Percentiles rank a stretch among this genome's conserved stretches.
Evolutionary conservation across 1,140 invertebrate genomes (phyloP).

Genomic region (Neotoxoptera formosana): DNA sequence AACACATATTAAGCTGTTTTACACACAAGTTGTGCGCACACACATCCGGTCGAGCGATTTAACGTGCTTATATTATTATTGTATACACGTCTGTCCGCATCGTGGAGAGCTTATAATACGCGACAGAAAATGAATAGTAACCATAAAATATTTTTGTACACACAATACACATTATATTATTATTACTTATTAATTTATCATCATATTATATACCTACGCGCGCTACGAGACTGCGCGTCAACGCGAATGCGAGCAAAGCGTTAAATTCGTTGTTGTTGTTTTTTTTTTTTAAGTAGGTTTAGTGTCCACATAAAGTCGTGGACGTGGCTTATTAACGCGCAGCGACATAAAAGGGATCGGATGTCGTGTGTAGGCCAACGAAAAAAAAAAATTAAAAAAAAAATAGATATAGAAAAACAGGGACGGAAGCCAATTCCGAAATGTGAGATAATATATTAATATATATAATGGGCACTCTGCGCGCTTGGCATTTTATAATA

Average conservation of each 20-base stretch:
- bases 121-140: not conserved
- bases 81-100: not conserved
- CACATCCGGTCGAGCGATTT: not conserved
- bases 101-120: not conserved
- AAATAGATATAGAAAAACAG: not conserved
- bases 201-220: not conserved
- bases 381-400: too few species aligned
- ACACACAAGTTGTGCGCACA: not conserved
- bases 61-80: not conserved
- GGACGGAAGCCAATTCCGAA: conserved; percentile 28
- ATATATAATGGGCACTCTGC: not conserved
- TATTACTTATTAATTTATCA: too few species aligned
- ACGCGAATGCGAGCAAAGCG: not conserved
- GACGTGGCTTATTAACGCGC: conserved; percentile 6
- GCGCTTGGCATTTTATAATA: conserved; percentile 1
- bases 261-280: not conserved
- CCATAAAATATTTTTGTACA: not conserved
- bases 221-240: not conserved
- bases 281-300: not conserved
- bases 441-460: not conserved
- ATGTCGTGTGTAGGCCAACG: not conserved
- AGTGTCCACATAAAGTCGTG: conserved; percentile 16
- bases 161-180: not conserved
- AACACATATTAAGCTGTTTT: not conserved
- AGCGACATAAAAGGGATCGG: not conserved